Conservation (phyloP, 2,797 vertebrate genomes). For the Cichlasoma orientale region DNA sequence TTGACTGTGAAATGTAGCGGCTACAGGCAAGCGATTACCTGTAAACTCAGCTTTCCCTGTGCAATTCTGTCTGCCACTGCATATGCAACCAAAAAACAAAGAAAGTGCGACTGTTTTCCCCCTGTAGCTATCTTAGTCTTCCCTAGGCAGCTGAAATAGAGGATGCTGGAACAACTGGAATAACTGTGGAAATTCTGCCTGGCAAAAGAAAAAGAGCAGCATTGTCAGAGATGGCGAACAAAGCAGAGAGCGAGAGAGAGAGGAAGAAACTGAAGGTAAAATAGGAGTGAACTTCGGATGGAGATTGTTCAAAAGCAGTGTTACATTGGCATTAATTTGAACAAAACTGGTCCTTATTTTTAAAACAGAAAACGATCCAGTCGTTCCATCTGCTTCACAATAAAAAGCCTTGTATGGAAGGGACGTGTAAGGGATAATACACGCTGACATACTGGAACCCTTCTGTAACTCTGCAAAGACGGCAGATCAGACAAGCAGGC, state of each 20-base stretch:
- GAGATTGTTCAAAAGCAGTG: not conserved
- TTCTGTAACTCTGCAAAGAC: slow-evolving; percentile 18
- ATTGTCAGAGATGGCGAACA: not conserved
- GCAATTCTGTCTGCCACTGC: not conserved
- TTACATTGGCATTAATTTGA: not conserved
- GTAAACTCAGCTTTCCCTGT: not conserved
- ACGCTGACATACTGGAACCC: not conserved
- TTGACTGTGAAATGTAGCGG: not conserved
- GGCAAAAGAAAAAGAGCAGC: not conserved
- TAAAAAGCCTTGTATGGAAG: not conserved
- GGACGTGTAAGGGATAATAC: slow-evolving; percentile 17
- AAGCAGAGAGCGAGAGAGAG: not conserved
- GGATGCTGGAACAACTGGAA: not conserved
- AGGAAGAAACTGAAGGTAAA: not conserved
- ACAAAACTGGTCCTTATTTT: no score
- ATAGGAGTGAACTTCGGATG: not conserved
- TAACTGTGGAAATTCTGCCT: not conserved
- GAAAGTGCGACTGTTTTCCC: not conserved
- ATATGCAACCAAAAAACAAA: not conserved
- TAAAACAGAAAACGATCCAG: not conserved
- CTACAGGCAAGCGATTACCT: not conserved
- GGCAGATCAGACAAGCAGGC: slow-evolving; percentile 29
- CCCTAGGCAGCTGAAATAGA: not conserved
- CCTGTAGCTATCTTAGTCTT: not conserved
- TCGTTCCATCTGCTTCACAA: slow-evolving; percentile 12